Conservation (phyloP, 2,113 vertebrate species). For the Aegotheles bennettii region DNA sequence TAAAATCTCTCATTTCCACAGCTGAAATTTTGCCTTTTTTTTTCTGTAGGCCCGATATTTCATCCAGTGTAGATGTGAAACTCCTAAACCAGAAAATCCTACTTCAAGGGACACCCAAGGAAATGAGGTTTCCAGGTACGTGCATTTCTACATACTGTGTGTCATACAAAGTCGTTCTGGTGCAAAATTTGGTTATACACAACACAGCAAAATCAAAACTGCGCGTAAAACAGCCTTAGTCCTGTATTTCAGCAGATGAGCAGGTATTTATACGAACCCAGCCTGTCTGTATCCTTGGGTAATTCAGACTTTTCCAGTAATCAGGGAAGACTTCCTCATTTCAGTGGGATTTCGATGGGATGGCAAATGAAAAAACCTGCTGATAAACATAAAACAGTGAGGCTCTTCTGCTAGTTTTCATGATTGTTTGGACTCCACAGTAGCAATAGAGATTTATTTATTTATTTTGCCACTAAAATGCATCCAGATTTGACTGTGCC, state of each 20-base stretch:
- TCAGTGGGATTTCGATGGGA: not conserved
- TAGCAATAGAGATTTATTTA: not conserved
- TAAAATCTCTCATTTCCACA: not conserved
- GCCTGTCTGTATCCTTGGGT: not conserved
- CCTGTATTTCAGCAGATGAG: too few relatives aligned
- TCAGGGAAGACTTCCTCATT: accelerated
- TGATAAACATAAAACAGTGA: not conserved
- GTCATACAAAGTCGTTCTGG: accelerated
- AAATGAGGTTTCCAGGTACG: not conserved
- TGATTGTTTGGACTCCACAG: not conserved
- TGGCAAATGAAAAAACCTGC: not conserved
- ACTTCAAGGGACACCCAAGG: not conserved
- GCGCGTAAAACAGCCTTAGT: not conserved
- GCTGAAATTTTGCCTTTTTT: not conserved
- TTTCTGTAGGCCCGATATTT: not conserved
- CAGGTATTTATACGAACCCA: not conserved
- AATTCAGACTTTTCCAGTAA: accelerated
- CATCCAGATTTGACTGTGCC: not conserved
- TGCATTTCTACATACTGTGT: accelerated
- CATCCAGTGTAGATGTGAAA: not conserved
- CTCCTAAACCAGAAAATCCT: not conserved
- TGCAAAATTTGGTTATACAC: not conserved
- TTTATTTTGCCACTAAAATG: not conserved
- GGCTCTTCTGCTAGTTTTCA: accelerated
- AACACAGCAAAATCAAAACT: not conserved